Evolutionary conservation across 2,888 invertebrate species (phyloP).

Genomic region (Chrysolina haemoptera): DNA sequence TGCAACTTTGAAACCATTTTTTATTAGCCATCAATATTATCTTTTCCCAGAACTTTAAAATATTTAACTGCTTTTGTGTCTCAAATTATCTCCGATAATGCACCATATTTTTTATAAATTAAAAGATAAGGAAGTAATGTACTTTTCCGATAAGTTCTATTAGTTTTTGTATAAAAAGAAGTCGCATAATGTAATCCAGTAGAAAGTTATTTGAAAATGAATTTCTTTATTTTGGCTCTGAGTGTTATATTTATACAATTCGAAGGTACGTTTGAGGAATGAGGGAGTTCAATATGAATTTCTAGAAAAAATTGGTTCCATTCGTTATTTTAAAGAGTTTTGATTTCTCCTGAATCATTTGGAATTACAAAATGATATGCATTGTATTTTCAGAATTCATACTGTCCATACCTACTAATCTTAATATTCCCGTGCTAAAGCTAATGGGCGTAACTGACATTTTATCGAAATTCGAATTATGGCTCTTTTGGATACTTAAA

Average conservation of each 20-base stretch:
- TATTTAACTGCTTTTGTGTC: background rate
- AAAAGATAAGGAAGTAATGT: background rate
- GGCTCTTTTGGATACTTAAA: too few species aligned
- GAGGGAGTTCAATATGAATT: background rate
- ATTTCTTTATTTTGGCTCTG: background rate
- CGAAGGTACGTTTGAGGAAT: background rate
- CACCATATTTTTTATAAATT: background rate
- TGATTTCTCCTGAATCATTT: too few species aligned
- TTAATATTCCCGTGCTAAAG: too few species aligned
- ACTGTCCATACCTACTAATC: too few species aligned
- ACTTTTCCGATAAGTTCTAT: background rate
- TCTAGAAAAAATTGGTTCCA: too few species aligned
- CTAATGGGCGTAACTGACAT: too few species aligned
- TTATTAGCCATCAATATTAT: slow-evolving; percentile 4
- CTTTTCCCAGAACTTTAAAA: background rate
- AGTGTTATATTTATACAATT: background rate
- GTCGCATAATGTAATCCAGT: background rate
- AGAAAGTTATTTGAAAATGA: background rate
- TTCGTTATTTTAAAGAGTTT: too few species aligned
- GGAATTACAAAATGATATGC: too few species aligned
- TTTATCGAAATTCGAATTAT: too few species aligned
- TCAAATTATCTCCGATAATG: background rate
- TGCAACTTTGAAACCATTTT: slow-evolving; percentile 19
- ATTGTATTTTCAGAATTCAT: too few species aligned
- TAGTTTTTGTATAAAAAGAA: background rate